These are phyloP conservation scores for Dasyornis broadbenti DNA, from an alignment of 2,113 vertebrate genomes.

Conservation along the genomic window DNA sequence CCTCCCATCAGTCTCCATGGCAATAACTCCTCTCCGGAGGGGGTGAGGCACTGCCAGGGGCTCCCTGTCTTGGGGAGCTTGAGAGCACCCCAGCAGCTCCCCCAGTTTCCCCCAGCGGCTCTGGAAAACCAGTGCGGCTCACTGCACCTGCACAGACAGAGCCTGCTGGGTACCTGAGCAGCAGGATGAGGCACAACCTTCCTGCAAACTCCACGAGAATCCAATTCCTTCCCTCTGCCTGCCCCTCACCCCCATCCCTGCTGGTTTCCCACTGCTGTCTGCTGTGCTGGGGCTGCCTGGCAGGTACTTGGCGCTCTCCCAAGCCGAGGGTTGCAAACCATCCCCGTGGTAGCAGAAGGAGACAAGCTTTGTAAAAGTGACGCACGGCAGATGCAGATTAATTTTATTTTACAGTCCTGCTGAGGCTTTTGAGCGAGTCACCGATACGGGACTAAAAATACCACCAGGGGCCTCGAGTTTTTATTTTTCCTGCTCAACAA, in stretches of 20 bases:
- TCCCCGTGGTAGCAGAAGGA: not conserved
- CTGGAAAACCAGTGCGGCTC: not conserved
- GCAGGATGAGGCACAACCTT: not conserved
- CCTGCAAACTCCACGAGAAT: accelerated
- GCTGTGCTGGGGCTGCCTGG: not conserved
- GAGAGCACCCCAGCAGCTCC: not conserved
- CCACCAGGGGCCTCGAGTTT: not conserved
- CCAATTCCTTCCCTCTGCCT: not conserved
- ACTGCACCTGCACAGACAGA: accelerated
- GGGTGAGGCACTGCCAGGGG: not conserved
- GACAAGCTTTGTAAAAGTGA: not conserved
- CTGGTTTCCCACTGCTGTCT: not conserved
- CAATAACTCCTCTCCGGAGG: not conserved
- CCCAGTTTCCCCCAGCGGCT: not conserved
- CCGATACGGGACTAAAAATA: not conserved
- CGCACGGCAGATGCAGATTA: not conserved
- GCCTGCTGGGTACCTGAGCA: accelerated
- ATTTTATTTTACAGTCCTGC: not conserved
- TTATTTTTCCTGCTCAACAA: not conserved
- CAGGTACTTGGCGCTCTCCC: not conserved
- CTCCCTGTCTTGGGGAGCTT: too few relatives aligned
- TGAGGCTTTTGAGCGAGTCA: not conserved
- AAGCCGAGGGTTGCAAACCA: not conserved
- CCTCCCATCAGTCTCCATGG: not conserved
- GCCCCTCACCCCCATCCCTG: not conserved